Evolutionary conservation across 2,888 invertebrate genomes (phyloP).

Genomic region (Tetranychus truncatus): DNA sequence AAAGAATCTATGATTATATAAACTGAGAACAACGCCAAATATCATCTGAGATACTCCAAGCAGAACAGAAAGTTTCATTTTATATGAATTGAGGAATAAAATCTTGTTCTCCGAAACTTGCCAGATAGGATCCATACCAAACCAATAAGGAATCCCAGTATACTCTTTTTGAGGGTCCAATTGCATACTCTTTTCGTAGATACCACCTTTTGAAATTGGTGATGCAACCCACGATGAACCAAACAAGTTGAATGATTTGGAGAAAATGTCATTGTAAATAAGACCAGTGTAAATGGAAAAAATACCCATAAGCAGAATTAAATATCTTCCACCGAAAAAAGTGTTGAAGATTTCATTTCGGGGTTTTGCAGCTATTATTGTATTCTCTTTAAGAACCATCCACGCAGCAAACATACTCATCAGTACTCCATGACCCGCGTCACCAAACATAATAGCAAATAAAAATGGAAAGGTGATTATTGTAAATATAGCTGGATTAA

Average conservation of each 20-base stretch:
- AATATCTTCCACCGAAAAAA: constrained; percentile 93
- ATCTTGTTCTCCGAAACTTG: constrained; percentile 63
- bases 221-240: constrained; percentile 64
- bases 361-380: constrained; percentile 63
- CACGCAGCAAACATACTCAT: constrained; percentile 83
- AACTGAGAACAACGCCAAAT: constrained; percentile 67
- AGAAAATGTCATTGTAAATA: constrained; percentile 93
- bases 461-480: constrained; percentile 94
- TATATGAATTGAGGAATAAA: constrained; percentile 79
- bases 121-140: constrained; percentile 71
- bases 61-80: constrained; percentile 76
- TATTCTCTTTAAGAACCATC: constrained; percentile 88
- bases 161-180: constrained; percentile 28
- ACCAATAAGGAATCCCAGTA: constrained; percentile 51
- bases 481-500: constrained; percentile 91
- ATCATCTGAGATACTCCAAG: constrained; percentile 91
- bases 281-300: constrained; percentile 97
- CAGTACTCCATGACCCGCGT: constrained; percentile 76
- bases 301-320: constrained; percentile 84
- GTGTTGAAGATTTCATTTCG: constrained; percentile 95
- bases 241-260: constrained; percentile 84
- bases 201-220: neutral
- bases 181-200: constrained; percentile 10
- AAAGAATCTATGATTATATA: constrained; percentile 37
- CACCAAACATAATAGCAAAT: constrained; percentile 98